Conservation (phyloP, 2,888 invertebrate genomes). For the Phortica magna region DNA sequence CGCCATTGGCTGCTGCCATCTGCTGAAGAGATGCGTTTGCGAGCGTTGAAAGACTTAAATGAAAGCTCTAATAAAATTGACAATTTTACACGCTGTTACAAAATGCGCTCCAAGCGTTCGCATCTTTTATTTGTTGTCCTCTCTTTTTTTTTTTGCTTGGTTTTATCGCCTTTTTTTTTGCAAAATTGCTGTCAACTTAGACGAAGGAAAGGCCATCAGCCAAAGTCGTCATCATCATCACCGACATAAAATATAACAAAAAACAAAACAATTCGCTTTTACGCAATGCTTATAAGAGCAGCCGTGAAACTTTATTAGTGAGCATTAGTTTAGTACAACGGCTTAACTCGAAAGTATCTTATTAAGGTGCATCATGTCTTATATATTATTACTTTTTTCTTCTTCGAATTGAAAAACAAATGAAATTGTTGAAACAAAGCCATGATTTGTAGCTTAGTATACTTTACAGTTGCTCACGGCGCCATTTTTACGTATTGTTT, state of each 20-base stretch:
- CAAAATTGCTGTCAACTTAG: neutral
- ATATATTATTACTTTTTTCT: no score
- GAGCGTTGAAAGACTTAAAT: conserved; percentile 17
- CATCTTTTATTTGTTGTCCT: neutral
- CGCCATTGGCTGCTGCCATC: neutral
- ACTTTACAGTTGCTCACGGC: no score
- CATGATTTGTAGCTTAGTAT: no score
- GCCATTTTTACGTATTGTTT: neutral
- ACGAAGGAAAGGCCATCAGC: neutral
- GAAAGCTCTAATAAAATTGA: conserved; percentile 26
- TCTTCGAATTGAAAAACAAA: no score
- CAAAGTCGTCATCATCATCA: no score
- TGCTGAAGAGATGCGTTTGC: neutral
- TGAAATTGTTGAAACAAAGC: no score
- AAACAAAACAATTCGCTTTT: no score
- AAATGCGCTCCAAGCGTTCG: conserved; percentile 1
- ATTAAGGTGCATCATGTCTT: no score
- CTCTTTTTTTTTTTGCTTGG: neutral
- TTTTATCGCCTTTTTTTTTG: neutral
- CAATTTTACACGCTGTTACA: conserved; percentile 26
- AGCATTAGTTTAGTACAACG: no score
- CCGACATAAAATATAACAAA: neutral
- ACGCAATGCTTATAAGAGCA: no score
- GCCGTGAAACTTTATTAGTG: no score
- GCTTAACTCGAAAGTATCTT: no score